Base-by-base conservation (phyloP, 2,113 vertebrate genomes). In the Agapornis roseicollis region DNA sequence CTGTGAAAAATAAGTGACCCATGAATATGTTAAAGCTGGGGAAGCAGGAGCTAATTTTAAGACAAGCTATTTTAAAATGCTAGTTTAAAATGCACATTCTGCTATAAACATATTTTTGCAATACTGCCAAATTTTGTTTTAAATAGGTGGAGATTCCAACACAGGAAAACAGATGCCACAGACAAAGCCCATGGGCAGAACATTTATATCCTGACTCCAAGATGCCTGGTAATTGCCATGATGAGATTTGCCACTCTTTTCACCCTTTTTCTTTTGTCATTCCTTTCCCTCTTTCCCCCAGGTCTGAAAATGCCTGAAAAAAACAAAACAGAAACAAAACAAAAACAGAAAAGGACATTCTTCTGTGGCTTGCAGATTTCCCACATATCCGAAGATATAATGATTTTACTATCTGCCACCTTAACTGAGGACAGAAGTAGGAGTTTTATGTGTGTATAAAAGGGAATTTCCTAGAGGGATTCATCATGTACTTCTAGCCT, bases 211-310 rank as follows among this genome's bases (percentile, higher is more conserved):
- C 25, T 49, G 22, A 17, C 28, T 74, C 28, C 35, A 13, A 11
- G 28, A 0, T 2, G 3, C 25, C 53, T 44, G 17, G 56, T 17
- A 18, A 28, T n/a, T 2, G 7, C 27, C 13, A 1, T 61, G 20
- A 8, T 16, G 22, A 39, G 7, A 55, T 63, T 71, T 56, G 33
- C 33, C n/a, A 16, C 22, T 58, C 33, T 6, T 58, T 35, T 58
- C 33, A 58, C 22, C 13, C 22, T 35, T 58, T 35, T 58, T 24
- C 13, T 10, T 58, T 58, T 35, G n/a, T 15, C 33, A 35, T 58
- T 35, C 9, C 13, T 58, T 58, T 53, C 15, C 23, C 33, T 22
- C 13, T 80, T 56, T 42, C 17, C 27, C n/a, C 20, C 12, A 65
- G 10, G 25, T 17, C 29, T 52, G 17, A 0, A 0, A 17, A 31